Percentiles rank a stretch among this genome's conserved stretches.
Evolutionary conservation across 2,888 invertebrate species (phyloP).

Genomic region (Cryptus armator): DNA sequence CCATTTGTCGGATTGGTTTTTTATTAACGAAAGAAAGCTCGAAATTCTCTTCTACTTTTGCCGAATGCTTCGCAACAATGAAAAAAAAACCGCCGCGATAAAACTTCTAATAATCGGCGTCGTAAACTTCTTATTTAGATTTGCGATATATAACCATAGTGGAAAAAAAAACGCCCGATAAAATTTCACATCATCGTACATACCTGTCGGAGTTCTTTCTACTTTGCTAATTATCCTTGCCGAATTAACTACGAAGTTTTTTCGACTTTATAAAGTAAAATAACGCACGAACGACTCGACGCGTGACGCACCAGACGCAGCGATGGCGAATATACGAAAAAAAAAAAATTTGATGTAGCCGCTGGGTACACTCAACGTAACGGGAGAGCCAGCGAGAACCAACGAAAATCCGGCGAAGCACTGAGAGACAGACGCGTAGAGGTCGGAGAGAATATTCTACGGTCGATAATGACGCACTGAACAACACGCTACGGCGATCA

Average conservation of each 20-base stretch:
- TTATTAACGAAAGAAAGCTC: neutral
- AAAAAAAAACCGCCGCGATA: conserved; percentile 8
- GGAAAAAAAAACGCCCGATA: neutral
- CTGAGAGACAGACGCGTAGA: neutral
- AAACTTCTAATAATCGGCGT: conserved; percentile 31
- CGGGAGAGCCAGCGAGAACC: neutral
- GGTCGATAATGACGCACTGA: neutral
- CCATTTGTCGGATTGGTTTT: neutral
- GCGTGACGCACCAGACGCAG: conserved; percentile 22
- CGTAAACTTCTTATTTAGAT: conserved; percentile 20
- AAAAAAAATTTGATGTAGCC: neutral
- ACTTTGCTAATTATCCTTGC: neutral
- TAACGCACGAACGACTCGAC: conserved; percentile 11
- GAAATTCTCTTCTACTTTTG: neutral
- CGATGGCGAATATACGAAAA: neutral
- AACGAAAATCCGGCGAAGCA: neutral
- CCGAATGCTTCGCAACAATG: neutral
- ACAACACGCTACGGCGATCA: neutral
- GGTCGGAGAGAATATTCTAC: neutral
- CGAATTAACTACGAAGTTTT: neutral
- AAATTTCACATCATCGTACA: neutral
- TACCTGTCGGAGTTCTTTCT: conserved; percentile 7
- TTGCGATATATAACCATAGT: neutral
- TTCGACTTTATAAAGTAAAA: neutral
- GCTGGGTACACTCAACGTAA: neutral